These are phyloP conservation scores for Flexamia atlantica DNA, from an alignment of 2,888 invertebrate species.

Conservation along the genomic window DNA sequence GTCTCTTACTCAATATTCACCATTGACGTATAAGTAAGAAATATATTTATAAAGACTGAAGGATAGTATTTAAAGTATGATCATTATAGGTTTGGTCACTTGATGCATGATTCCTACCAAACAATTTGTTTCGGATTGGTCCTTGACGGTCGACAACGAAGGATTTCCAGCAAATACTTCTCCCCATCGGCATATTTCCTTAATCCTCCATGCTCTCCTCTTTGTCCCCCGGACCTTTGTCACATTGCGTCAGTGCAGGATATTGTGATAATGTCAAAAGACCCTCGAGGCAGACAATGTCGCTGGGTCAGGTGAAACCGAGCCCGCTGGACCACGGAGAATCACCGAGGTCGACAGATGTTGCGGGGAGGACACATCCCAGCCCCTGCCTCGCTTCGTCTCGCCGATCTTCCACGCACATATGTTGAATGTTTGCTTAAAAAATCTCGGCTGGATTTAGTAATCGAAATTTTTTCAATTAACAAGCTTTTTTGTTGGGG, in stretches of 20 bases:
- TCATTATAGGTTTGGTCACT: too few species aligned
- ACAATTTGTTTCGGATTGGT: too few species aligned
- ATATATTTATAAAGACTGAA: too few species aligned
- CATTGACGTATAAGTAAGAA: too few species aligned
- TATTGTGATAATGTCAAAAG: slow-evolving; percentile 10
- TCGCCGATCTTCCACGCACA: background rate
- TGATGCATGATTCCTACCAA: too few species aligned
- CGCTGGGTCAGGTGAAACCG: slow-evolving; percentile 5
- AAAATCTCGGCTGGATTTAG: background rate
- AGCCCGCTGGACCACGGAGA: background rate
- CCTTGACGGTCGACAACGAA: too few species aligned
- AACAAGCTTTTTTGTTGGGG: too few species aligned
- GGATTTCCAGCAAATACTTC: too few species aligned
- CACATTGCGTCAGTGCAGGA: background rate
- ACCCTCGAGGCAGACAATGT: background rate
- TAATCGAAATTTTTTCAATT: too few species aligned
- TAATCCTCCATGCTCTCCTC: background rate
- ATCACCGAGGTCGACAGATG: slow-evolving; percentile 21
- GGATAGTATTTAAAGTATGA: too few species aligned
- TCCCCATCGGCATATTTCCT: too few species aligned
- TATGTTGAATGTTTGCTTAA: slow-evolving; percentile 14
- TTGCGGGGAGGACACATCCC: background rate
- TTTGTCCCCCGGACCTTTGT: background rate
- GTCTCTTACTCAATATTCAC: too few species aligned
- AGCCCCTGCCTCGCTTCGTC: background rate